Percentiles rank a stretch among this genome's conserved stretches.
phyloP scores from a whole-genome alignment of 2,113 vertebrate species.

The Hyaena hyaena region DNA sequence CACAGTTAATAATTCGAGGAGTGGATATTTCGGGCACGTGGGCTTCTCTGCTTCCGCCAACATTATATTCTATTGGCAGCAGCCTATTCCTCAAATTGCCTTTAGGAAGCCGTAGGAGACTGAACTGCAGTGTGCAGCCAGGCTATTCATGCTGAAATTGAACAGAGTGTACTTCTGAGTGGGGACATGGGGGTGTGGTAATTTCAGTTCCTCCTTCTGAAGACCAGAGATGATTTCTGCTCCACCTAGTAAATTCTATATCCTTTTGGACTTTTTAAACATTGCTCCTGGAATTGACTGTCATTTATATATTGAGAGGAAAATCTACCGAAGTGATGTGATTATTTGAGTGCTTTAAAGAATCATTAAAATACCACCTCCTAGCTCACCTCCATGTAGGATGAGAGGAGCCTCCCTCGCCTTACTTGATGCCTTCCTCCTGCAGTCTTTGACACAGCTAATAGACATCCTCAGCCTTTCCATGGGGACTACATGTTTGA shows the following conservation, averaged over 20 bases:
- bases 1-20: not conserved
- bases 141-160: not conserved
- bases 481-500: not conserved
- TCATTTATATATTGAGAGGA: constrained; percentile 62
- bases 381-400: not conserved
- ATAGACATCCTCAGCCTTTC: not conserved
- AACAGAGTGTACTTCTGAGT: not conserved
- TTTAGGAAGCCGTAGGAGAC: not conserved
- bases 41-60: not conserved
- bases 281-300: constrained; percentile 30
- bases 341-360: constrained; percentile 52
- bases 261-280: constrained; percentile 57
- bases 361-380: constrained; percentile 7
- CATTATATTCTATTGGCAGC: constrained; percentile 7
- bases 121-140: not conserved
- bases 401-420: not conserved
- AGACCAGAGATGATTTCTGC: constrained; percentile 1
- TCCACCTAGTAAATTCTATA: not conserved
- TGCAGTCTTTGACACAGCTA: not conserved
- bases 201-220: constrained; percentile 20
- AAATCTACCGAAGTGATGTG: constrained; percentile 35
- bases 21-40: not conserved
- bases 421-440: not conserved
- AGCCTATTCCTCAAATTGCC: not conserved
- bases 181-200: not conserved